These are phyloP conservation scores for Puntigrus tetrazona DNA, from an alignment of 2,113 vertebrate genomes.

Conservation along the genomic window DNA sequence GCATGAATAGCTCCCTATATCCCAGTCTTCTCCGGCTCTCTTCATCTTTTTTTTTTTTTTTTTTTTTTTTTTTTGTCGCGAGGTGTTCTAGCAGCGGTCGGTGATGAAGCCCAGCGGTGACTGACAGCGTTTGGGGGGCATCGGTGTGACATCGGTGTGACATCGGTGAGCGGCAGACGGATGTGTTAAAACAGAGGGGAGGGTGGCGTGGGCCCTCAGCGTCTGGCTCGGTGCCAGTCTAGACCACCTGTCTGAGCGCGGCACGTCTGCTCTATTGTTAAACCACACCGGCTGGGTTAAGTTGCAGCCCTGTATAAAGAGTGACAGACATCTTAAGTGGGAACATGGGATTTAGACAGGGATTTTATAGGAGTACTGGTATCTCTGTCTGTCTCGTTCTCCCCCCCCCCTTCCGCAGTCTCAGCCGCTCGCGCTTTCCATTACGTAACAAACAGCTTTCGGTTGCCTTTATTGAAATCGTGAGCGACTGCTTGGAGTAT, in stretches of 20 bases:
- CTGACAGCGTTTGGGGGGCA: constrained; percentile 1
- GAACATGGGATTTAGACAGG: constrained; percentile 15
- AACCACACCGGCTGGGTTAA: constrained; percentile 41
- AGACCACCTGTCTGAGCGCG: constrained; percentile 49
- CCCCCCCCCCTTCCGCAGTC: constrained; percentile 46
- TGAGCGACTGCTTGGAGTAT: not conserved
- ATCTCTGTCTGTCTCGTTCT: not conserved
- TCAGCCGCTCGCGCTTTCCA: constrained; percentile 27
- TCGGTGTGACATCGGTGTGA: not conserved
- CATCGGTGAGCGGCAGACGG: constrained; percentile 1
- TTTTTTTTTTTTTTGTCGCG: too few relatives aligned
- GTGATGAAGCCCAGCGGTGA: not conserved
- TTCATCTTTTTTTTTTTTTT: too few relatives aligned
- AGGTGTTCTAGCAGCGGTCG: not conserved
- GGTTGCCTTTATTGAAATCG: constrained; percentile 67
- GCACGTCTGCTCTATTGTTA: constrained; percentile 46
- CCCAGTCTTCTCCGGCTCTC: not conserved
- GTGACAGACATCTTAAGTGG: constrained; percentile 49
- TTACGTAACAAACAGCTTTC: constrained; percentile 16
- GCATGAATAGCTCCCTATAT: not conserved
- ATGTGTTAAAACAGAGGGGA: constrained; percentile 31
- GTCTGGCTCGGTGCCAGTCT: constrained; percentile 37
- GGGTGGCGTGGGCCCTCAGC: constrained; percentile 26
- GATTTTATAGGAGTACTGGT: constrained; percentile 33
- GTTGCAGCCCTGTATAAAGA: constrained; percentile 36